Conservation (phyloP, 2,797 vertebrate species). For the Ctenopoma multispine region DNA sequence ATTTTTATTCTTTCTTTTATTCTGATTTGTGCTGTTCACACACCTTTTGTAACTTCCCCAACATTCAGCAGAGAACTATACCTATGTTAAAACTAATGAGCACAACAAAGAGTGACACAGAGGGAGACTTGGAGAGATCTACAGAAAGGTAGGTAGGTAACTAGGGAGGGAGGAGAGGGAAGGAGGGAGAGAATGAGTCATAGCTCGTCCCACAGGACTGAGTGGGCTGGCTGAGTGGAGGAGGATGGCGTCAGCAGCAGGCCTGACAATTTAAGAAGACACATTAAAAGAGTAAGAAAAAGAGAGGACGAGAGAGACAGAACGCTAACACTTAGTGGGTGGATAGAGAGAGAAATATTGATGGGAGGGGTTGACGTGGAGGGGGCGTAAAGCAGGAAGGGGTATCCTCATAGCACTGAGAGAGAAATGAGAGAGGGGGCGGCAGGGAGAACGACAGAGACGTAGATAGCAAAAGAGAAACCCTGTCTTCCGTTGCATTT, state of each 20-base stretch:
- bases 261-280: slow-evolving; percentile 81
- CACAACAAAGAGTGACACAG: slow-evolving; percentile 18
- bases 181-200: slow-evolving; percentile 85
- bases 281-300: slow-evolving; percentile 74
- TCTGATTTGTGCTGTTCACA: slow-evolving; percentile 22
- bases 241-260: slow-evolving; percentile 86
- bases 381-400: slow-evolving; percentile 66
- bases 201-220: slow-evolving; percentile 86
- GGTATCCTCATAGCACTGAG: slow-evolving; percentile 66
- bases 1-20: slow-evolving; percentile 19
- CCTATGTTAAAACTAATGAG: slow-evolving; percentile 51
- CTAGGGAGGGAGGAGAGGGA: slow-evolving; percentile 63
- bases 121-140: slow-evolving; percentile 55
- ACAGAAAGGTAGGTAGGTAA: slow-evolving; percentile 69
- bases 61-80: slow-evolving; percentile 36
- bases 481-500: slow-evolving; percentile 62
- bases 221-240: slow-evolving; percentile 85
- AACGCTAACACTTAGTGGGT: slow-evolving; percentile 59
- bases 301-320: slow-evolving; percentile 35
- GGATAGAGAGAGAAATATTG: slow-evolving; percentile 59
- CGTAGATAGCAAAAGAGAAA: slow-evolving; percentile 66
- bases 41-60: slow-evolving; percentile 20
- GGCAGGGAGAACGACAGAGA: slow-evolving; percentile 47
- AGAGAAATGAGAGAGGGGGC: slow-evolving; percentile 46
- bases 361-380: slow-evolving; percentile 57